These are phyloP conservation scores for Tyrophagus putrescentiae DNA, from an alignment of 1,140 invertebrate genomes.

Conservation along the genomic window DNA sequence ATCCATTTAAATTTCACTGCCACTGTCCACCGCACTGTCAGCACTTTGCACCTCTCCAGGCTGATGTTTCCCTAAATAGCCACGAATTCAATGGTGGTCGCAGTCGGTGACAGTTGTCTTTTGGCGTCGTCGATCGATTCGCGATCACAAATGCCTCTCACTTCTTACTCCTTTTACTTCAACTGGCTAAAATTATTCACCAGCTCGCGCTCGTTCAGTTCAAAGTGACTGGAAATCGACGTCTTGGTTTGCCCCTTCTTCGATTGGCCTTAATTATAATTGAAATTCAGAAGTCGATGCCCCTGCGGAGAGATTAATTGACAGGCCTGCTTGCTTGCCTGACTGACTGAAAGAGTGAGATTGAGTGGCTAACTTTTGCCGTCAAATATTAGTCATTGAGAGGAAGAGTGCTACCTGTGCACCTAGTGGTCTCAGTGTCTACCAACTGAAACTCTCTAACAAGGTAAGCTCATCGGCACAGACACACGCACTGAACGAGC, in stretches of 20 bases:
- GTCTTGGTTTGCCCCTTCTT: neutral
- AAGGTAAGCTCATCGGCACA: too few species aligned
- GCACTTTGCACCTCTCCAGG: too few species aligned
- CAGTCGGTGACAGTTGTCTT: too few species aligned
- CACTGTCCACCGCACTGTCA: neutral
- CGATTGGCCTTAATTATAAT: slow-evolving; percentile 16
- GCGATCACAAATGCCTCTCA: too few species aligned
- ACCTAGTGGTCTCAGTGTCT: neutral
- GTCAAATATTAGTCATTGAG: neutral
- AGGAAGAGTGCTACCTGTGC: too few species aligned
- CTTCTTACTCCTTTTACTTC: too few species aligned
- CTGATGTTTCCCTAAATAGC: neutral
- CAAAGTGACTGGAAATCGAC: too few species aligned
- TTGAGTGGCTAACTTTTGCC: neutral
- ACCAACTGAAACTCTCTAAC: too few species aligned
- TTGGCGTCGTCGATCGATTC: too few species aligned
- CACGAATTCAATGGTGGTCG: neutral
- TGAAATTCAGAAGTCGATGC: neutral
- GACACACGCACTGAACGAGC: too few species aligned
- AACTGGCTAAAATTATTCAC: too few species aligned
- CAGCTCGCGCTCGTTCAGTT: too few species aligned
- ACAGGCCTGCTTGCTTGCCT: neutral
- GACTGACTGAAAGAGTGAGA: neutral
- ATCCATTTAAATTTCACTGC: neutral
- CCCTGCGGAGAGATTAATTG: neutral